Evolutionary conservation across 1,140 invertebrate genomes (phyloP), one percentile per base, ranked within the genome.

Genomic region (Diabrotica undecimpunctata): DNA sequence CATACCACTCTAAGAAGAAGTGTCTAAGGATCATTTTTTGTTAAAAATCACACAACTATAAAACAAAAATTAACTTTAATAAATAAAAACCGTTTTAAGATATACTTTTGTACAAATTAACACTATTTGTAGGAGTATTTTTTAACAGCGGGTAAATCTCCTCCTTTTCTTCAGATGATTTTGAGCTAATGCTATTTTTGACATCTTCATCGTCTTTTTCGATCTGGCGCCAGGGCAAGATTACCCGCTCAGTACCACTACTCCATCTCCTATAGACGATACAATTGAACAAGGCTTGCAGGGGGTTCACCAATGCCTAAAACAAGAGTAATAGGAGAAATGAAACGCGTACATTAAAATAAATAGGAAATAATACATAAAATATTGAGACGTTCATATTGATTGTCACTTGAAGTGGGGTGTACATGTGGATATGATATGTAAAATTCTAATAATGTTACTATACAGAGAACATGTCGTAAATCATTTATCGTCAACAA

Each of bases 271-370:
- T 82, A 72, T 93, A 93, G 0, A 93, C 90, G 13, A 92, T 72
- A 36, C 86, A 86, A 77, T 93, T 93, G 14, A 93, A 84, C 59
- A 93, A 83, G 11, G 91, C 90, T 82, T 93, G 91, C 62, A 93
- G 82, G 12, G 91, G 91, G 81, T 93, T 93, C 61, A 89, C 82
- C 14, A 90, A 81, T 12, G 90, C 91, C 91, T 92, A 73, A 57
- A 83, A 81, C 72, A 65, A 58, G 41, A 38, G 14, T 53, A 12
- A n/a, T 10, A 59, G 11, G 36, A n/a, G n/a, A n/a, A n/a, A n/a
- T n/a, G n/a, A n/a, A n/a, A n/a, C n/a, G n/a, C n/a, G n/a, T n/a
- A n/a, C n/a, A n/a, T n/a, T n/a, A n/a, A n/a, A n/a, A n/a, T n/a
- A n/a, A n/a, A n/a, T n/a, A n/a, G n/a, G n/a, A n/a, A n/a, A n/a